phyloP scores from a whole-genome alignment of 2,113 vertebrate species.

The Corynorhinus townsendii region DNA sequence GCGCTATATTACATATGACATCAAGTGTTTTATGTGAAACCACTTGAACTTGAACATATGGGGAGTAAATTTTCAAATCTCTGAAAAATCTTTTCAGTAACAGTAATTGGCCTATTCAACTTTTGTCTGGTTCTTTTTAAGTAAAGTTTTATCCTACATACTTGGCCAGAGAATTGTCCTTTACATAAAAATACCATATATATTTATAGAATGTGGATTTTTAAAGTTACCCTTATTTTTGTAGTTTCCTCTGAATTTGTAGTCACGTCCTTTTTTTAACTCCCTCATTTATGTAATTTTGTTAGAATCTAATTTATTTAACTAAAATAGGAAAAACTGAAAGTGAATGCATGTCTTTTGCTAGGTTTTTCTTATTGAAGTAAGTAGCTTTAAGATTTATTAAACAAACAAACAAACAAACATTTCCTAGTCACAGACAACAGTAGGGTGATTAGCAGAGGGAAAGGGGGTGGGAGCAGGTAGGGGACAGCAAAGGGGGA shows the following conservation, averaged over 20 bases:
- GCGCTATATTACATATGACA: not conserved
- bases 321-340: not conserved
- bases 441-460: not conserved
- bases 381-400: not conserved
- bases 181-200: constrained; percentile 27
- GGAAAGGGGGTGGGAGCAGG: not conserved
- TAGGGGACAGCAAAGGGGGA: not conserved
- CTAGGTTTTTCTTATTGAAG: not conserved
- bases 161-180: not conserved
- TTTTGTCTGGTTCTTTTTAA: not conserved
- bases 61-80: not conserved
- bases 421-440: not conserved
- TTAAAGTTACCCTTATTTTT: not conserved
- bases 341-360: not conserved
- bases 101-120: not conserved
- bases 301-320: constrained; percentile 7
- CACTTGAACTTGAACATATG: not conserved
- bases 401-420: not conserved
- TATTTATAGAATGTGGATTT: not conserved
- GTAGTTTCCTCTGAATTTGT: not conserved
- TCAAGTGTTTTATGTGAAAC: constrained; percentile 7
- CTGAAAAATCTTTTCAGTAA: not conserved
- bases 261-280: not conserved
- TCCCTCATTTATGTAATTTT: not conserved
- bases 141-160: not conserved